Base-by-base conservation (phyloP, 1,140 invertebrate species). In the Antheraea mylitta region DNA sequence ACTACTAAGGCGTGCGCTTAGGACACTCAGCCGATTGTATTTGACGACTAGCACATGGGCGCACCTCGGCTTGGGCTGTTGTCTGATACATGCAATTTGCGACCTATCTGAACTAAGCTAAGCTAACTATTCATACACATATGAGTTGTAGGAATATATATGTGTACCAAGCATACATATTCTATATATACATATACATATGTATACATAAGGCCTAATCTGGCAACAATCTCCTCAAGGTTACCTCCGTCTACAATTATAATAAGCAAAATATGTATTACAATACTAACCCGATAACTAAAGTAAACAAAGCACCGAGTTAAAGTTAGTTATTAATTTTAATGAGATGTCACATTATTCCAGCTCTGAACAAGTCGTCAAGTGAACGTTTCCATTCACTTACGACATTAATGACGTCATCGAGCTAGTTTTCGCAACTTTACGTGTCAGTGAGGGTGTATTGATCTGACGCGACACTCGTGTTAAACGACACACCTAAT, bases 271-370 rank as follows among this genome's bases (percentile, higher is more conserved):
- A 53, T 16, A 53, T 16, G 7, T 16, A 11, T 53, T 53, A n/a
- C 45, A 53, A 13, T 53, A 11, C 11, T 13, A 13, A 6, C 13
- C 5, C 45, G 45, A 53, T 53, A 53, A 53, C 11, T 16, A 53
- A 53, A 53, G 45, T 13, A 53, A 53, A n/a, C 16, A 13, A 13
- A 53, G 16, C 16, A 6, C 1, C 45, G 6, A 6, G 45, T 16
- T n/a, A 16, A 53, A 53, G 45, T 53, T 53, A 53, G 45, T 53
- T 16, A n/a, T 53, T 16, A 13, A 53, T 53, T 53, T 53, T 53
- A 53, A 53, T 53, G 45, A 53, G 11, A 53, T 16, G 45, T 53
- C 45, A 53, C 45, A 53, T 53, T 53, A 53, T 53, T 53, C 45
- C 13, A 53, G 45, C 45, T 53, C 45, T 53, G 45, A 53, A 53